Percentiles rank a stretch among this genome's conserved stretches.
These are phyloP conservation scores for Otus scops DNA, from an alignment of 2,797 vertebrate species.

Conservation along the genomic window DNA sequence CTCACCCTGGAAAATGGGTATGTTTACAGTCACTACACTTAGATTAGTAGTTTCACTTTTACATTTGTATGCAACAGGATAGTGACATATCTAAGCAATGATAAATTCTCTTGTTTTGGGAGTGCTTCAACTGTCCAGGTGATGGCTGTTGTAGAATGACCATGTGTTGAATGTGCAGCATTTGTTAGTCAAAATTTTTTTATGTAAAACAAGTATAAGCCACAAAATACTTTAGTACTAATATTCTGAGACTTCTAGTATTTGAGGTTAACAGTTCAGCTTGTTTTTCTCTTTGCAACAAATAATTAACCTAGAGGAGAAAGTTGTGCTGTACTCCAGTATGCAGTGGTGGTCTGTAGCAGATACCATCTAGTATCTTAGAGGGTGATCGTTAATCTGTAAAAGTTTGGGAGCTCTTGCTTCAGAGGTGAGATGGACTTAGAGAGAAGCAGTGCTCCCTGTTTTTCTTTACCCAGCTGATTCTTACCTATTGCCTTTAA, in stretches of 20 bases:
- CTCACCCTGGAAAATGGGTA: not conserved
- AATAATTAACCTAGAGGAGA: not conserved
- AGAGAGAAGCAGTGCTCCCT: not conserved
- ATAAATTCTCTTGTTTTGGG: not conserved
- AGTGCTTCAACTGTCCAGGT: not conserved
- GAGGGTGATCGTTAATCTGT: not conserved
- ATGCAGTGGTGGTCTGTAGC: not conserved
- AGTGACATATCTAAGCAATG: not conserved
- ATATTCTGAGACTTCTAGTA: not conserved
- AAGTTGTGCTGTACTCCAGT: not conserved
- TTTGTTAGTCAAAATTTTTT: too few relatives aligned
- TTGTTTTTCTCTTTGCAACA: not conserved
- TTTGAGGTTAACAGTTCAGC: not conserved
- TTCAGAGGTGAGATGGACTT: not conserved
- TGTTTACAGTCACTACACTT: not conserved
- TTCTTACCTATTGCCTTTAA: not conserved
- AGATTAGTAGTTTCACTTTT: not conserved
- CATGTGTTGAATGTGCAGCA: not conserved
- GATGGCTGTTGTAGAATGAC: not conserved
- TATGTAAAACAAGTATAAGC: not conserved
- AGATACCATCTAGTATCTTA: not conserved
- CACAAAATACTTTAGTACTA: not conserved
- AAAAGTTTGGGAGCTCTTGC: not conserved
- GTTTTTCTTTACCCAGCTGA: not conserved
- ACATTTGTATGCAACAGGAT: rapidly evolving